Evolutionary conservation across 2,888 invertebrate genomes (phyloP).

Genomic region (Limnephilus marmoratus): DNA sequence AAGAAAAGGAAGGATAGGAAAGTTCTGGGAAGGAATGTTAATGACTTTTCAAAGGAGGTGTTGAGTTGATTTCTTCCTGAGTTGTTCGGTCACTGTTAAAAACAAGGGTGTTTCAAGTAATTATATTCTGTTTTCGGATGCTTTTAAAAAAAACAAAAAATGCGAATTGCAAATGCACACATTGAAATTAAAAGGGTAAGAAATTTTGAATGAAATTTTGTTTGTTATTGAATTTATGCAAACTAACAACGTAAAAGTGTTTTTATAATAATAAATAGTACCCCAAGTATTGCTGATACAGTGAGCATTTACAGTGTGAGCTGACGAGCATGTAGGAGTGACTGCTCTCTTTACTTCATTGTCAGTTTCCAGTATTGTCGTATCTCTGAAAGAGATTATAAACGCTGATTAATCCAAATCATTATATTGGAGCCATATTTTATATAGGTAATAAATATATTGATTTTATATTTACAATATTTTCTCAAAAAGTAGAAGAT

Average conservation of each 20-base stretch:
- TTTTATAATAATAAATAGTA: constrained; percentile 68
- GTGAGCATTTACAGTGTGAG: constrained; percentile 75
- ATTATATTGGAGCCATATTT: not conserved
- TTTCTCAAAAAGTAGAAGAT: constrained; percentile 77
- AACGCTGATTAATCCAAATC: not conserved
- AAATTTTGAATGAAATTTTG: no score
- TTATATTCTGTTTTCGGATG: not conserved
- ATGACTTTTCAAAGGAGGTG: no score
- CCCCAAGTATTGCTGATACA: constrained; percentile 80
- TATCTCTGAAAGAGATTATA: constrained; percentile 70
- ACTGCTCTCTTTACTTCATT: constrained; percentile 73
- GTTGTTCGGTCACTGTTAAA: no score
- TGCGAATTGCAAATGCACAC: no score
- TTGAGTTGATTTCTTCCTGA: no score
- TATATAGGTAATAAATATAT: not conserved
- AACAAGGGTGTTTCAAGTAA: not conserved
- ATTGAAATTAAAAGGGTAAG: not conserved
- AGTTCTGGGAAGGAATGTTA: no score
- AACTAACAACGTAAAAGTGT: not conserved
- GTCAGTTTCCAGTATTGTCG: constrained; percentile 73
- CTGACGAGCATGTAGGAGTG: constrained; percentile 71
- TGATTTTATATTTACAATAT: constrained; percentile 75
- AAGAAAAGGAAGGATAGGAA: no score
- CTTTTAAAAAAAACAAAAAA: not conserved
- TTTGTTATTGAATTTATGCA: not conserved